These are phyloP conservation scores for Pentamera pediparva DNA, from an alignment of 53 echinoderm and acorn worm genomes.

Conservation along the genomic window DNA sequence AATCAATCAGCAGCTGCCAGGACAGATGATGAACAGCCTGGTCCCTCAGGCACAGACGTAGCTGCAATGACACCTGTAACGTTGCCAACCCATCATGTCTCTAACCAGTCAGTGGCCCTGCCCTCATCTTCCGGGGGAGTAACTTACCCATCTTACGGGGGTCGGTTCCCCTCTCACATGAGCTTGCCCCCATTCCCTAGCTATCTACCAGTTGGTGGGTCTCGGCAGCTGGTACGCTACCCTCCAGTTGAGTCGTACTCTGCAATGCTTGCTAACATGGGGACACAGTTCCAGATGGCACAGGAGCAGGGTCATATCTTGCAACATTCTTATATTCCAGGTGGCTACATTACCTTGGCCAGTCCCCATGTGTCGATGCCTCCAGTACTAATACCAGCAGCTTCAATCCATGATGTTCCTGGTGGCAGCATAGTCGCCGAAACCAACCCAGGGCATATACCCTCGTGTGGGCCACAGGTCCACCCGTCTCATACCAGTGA, in stretches of 20 bases:
- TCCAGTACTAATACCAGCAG: constrained; percentile 32
- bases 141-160: constrained; percentile 14
- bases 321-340: constrained; percentile 43
- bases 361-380: constrained; percentile 26
- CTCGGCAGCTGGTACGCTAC: constrained; percentile 26
- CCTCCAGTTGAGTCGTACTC: constrained; percentile 82
- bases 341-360: constrained; percentile 51
- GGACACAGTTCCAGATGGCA: constrained; percentile 81
- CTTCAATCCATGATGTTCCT: constrained; percentile 7
- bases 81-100: constrained; percentile 2
- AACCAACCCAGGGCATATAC: neutral
- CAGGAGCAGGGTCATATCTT: constrained; percentile 49
- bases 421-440: neutral
- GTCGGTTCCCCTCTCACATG: constrained; percentile 3
- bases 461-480: neutral
- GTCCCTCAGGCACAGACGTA: neutral
- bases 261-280: constrained; percentile 96
- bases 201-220: constrained; percentile 5
- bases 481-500: neutral
- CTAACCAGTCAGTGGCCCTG: neutral
- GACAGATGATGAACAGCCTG: neutral
- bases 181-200: constrained; percentile 7
- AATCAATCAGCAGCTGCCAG: neutral
- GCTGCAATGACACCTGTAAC: constrained; percentile 24
- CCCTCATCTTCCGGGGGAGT: constrained; percentile 1